Percentiles rank a stretch among this genome's conserved stretches.
Conservation (phyloP, 2,113 vertebrate species). For the Eublepharis macularius region DNA sequence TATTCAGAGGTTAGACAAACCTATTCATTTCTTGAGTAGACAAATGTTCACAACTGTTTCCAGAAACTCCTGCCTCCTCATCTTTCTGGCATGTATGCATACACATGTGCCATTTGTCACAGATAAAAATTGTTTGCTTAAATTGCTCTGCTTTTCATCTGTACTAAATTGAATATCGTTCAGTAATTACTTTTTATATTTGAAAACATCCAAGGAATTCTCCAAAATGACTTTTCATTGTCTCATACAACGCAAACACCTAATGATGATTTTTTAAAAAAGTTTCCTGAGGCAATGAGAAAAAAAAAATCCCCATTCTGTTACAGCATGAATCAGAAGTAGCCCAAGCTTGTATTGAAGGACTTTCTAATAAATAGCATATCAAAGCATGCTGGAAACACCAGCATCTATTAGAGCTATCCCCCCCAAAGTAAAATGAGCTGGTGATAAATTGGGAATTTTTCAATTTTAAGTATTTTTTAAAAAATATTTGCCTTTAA, state of each 20-base stretch:
- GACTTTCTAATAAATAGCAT: neutral
- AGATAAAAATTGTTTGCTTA: neutral
- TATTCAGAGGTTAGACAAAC: neutral
- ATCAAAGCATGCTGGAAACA: neutral
- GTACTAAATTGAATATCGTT: neutral
- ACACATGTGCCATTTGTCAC: neutral
- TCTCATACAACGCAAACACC: neutral
- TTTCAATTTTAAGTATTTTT: neutral
- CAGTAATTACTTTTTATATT: neutral
- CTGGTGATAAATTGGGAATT: neutral
- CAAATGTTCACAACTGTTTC: neutral
- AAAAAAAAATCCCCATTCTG: neutral
- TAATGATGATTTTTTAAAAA: neutral
- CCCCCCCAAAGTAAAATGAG: neutral
- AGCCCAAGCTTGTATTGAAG: conserved; percentile 14
- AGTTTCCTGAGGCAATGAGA: neutral
- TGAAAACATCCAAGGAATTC: neutral
- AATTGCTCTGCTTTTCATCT: neutral
- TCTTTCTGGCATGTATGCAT: no score
- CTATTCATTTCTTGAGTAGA: neutral
- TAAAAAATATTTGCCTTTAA: neutral
- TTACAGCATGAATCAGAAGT: conserved; percentile 5
- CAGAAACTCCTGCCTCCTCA: no score
- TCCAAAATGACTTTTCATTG: neutral
- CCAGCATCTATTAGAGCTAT: neutral